Base-by-base conservation (phyloP, 2,888 invertebrate species). In the Aethes cnicana region DNA sequence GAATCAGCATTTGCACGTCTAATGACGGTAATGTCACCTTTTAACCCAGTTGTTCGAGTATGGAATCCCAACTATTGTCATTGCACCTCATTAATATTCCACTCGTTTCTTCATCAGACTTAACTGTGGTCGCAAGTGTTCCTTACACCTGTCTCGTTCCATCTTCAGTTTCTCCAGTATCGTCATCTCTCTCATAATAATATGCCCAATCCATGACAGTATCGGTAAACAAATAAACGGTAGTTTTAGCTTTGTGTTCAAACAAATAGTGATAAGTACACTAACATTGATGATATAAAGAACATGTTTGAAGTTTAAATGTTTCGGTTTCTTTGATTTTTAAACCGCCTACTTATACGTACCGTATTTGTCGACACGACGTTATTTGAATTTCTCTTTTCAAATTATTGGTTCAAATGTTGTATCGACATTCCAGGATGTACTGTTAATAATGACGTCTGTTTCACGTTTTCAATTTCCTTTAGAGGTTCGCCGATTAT, bases 11-110 rank as follows among this genome's bases (percentile, higher is more conserved):
- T 72, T 72, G 68, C 69, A 70, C 68, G 74, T 77, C 74, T 84
- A 84, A 86, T 85, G 84, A 79, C 81, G 74, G 77, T 79, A 81
- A 83, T 80, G 78, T 58, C 86, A 87, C 87, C 86, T 85, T 87
- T 85, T 86, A 87, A 87, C 87, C 88, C 73, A 87, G 73, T 85
- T 86, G 82, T 67, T 66, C 71, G 68, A 58, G 70, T 74, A 71
- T 78, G 77, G 81, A 84, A 82, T 79, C 86, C 84, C 73, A 68
- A 61, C 74, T 77, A 84, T 85, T 87, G 85, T 86, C 74, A 70
- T 68, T 61, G 67, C 32, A 43, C 55, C 71, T 82, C 80, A 84
- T 84, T 83, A 70, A 78, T 72, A 73, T 71, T 69, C 74, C 60
- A 64, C 62, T 62, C 73, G 59, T 58, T 66, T 71, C 79, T 77